Base-by-base conservation (phyloP, 2,113 vertebrate species). In the Arizona elegans region DNA sequence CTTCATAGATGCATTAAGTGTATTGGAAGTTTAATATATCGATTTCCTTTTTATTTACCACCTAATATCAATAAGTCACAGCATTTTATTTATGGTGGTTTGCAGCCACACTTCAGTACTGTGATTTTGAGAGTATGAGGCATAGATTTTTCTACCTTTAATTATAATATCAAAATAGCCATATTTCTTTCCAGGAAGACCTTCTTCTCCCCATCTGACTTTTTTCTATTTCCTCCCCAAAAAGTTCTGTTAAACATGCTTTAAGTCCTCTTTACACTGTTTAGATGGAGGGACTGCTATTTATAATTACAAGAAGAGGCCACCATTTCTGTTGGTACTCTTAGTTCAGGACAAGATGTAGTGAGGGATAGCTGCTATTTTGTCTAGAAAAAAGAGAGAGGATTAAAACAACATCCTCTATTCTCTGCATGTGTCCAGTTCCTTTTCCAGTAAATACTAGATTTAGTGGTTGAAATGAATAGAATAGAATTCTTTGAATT, bases 401-500 rank as follows among this genome's bases (percentile, higher is more conserved):
- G 81, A 26, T 12, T 59, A 86, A 43, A 52, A 92, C 8, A 55
- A n/a, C 13, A 87, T 9, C 1, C 24, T 92, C 43, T 29, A 15
- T 19, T 29, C 81, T 86, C 33, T 95, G 56, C 1, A 5, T 38
- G 21, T 81, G 75, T 85, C 91, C 65, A 19, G 47, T 58, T 15
- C 65, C 19, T 93, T 58, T 9, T 75, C 33, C 0, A 0, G 91
- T 52, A n/a, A 85, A 43, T 87, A 54, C 90, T 95, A 95, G 95
- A 96, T 96, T 96, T 96, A 95, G 55, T 62, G 87, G 88, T 92
- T 59, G 93, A 93, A 93, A 86, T 62, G 55, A 94, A 94, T 53
- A 93, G 43, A 94, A 95, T 70, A 92, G 43, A 94, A 95, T 70
- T 92, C 8, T 89, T 95, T 90, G 92, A 8, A 10, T 94, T 11